Conservation (phyloP, 1,140 invertebrate species). For the Zaprionus davidi region DNA sequence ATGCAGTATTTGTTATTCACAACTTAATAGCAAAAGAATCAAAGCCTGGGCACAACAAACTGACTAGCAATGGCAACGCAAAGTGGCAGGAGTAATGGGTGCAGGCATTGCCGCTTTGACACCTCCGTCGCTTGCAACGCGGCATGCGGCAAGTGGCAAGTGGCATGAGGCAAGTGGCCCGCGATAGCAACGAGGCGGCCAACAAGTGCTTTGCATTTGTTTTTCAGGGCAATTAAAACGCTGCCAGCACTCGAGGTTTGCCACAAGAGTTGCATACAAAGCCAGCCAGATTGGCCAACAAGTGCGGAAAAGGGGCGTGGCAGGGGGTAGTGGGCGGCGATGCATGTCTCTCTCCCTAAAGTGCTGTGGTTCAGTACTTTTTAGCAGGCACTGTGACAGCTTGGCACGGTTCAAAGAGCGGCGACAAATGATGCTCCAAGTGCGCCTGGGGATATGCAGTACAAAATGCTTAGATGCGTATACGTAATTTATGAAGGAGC, state of each 20-base stretch:
- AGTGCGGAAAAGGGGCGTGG: slow-evolving; percentile 5
- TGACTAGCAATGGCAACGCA: neutral
- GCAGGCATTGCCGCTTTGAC: slow-evolving; percentile 28
- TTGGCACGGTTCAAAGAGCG: slow-evolving; percentile 37
- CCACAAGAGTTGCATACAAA: slow-evolving; percentile 70
- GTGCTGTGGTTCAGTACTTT: slow-evolving; percentile 25
- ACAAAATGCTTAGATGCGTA: slow-evolving; percentile 59
- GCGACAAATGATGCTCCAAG: slow-evolving; percentile 44
- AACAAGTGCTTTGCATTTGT: slow-evolving; percentile 81
- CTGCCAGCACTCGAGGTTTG: slow-evolving; percentile 40
- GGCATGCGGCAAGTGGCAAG: slow-evolving; percentile 14
- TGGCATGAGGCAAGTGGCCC: slow-evolving; percentile 22
- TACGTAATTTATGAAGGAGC: slow-evolving; percentile 42
- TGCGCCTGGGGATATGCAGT: slow-evolving; percentile 75
- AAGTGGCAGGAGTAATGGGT: neutral
- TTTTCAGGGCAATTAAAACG: slow-evolving; percentile 79
- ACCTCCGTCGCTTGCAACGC: neutral
- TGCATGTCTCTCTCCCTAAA: neutral
- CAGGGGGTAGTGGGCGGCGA: too few species aligned
- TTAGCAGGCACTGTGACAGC: slow-evolving; percentile 42
- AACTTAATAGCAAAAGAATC: slow-evolving; percentile 6
- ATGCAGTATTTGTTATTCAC: neutral
- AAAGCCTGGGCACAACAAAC: slow-evolving; percentile 35
- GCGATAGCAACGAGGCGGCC: slow-evolving; percentile 47
- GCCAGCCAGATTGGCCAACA: slow-evolving; percentile 39